Evolutionary conservation across 2,113 vertebrate genomes (phyloP).

Genomic region (Chloropsis hardwickii): DNA sequence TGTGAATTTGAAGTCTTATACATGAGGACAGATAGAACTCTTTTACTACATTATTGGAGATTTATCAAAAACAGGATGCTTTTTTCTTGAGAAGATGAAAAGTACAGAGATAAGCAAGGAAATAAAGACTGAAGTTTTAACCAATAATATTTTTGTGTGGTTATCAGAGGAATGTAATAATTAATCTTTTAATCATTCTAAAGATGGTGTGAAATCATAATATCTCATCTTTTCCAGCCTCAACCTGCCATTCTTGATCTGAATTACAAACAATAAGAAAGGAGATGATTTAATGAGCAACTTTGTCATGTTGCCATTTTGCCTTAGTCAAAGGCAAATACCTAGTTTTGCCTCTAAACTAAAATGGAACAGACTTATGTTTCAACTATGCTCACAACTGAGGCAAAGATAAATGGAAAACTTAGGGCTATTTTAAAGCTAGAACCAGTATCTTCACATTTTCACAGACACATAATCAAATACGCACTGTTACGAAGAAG

Average conservation of each 20-base stretch:
- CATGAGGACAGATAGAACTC: neutral
- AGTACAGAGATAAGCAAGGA: slow-evolving; percentile 53
- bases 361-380: slow-evolving; percentile 21
- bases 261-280: slow-evolving; percentile 60
- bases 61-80: slow-evolving; percentile 47
- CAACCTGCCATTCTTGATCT: slow-evolving; percentile 64
- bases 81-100: slow-evolving; percentile 60
- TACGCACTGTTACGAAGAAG: neutral
- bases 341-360: slow-evolving; percentile 42
- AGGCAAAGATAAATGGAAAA: neutral
- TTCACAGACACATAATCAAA: neutral
- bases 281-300: slow-evolving; percentile 58
- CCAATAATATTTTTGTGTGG: slow-evolving; percentile 63
- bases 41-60: slow-evolving; percentile 10
- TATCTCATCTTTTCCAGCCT: slow-evolving; percentile 57
- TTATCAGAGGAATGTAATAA: slow-evolving; percentile 69
- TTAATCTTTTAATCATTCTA: slow-evolving; percentile 60
- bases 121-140: slow-evolving; percentile 61
- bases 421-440: neutral
- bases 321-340: slow-evolving; percentile 49
- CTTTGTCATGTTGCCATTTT: slow-evolving; percentile 54
- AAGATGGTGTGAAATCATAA: slow-evolving; percentile 51
- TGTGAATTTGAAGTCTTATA: neutral
- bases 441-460: neutral
- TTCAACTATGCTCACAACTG: neutral